Base-by-base conservation (phyloP, 2,113 vertebrate genomes). In the Anoura caudifer region DNA sequence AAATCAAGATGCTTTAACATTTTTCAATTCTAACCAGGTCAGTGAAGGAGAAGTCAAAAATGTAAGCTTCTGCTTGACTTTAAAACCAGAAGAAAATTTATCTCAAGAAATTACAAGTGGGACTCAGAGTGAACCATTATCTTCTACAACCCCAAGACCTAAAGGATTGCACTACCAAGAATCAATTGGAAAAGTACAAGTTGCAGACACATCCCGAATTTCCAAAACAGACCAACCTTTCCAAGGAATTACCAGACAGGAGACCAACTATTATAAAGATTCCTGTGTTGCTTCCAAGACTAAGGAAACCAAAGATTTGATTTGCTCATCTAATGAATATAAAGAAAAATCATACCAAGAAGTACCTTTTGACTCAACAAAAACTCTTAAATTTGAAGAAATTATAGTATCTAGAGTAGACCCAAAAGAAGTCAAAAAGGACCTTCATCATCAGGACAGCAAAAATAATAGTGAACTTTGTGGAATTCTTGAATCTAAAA, bases 321-420 rank as follows among this genome's bases (percentile, higher is more conserved):
- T 79, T 86, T 96, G 56, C 16, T 50, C 65, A 69, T 59, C 79
- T 95, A 63, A 36, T 89, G 77, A 88, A 26, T 20, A 28, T 91
- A 70, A 96, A 94, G 96, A 95, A 95, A 96, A 83, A 15, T 90
- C 87, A 45, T 26, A 84, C n/a, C 91, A 96, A 80, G 79, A 87
- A 81, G 43, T 90, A 85, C 28, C 28, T 90, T 91, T 80, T 76
- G 87, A 87, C 36, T 93, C 95, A 91, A 36, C 20, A 85, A 95
- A 56, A 56, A 1, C 33, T 59, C 72, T 92, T 88, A 93, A 65
- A 65, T 83, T 84, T 47, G 72, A 93, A 91, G 94, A 96, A 95
- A 63, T 54, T 36, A 79, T 6, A 41, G 20, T 72, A 81, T 90
- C 92, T 65, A 69, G 41, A 90, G 11, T 80, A 87, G 70, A 80